Evolutionary conservation across 2,888 invertebrate genomes (phyloP).

Genomic region (Apomyelois bistriatella): DNA sequence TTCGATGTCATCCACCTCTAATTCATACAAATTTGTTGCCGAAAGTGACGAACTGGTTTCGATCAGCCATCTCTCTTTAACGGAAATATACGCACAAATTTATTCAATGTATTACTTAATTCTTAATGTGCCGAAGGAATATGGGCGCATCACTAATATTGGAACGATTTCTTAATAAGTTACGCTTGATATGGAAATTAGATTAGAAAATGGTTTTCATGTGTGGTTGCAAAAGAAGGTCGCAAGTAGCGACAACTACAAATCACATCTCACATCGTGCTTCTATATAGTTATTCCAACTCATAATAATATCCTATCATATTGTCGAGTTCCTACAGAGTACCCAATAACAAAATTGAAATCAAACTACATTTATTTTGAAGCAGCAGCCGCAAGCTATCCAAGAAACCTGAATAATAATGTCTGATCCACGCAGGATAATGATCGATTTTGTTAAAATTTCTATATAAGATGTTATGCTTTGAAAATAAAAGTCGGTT

Average conservation of each 20-base stretch:
- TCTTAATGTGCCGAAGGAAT: slow-evolving; percentile 30
- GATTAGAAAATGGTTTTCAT: slow-evolving; percentile 15
- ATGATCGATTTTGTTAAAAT: too few relatives aligned
- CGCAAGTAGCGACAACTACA: not conserved
- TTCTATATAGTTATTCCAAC: too few relatives aligned
- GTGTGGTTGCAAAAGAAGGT: slow-evolving; percentile 8
- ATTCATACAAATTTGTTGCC: slow-evolving; percentile 46
- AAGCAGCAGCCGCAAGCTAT: too few relatives aligned
- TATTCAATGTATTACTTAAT: slow-evolving; percentile 65
- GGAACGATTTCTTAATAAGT: slow-evolving; percentile 32
- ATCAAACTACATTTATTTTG: too few relatives aligned
- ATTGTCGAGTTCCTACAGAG: too few relatives aligned
- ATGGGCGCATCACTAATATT: slow-evolving; percentile 34
- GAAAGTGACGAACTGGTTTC: slow-evolving; percentile 59
- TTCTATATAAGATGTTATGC: too few relatives aligned
- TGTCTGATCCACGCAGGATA: too few relatives aligned
- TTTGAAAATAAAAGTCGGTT: too few relatives aligned
- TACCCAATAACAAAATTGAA: too few relatives aligned
- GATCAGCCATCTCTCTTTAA: slow-evolving; percentile 50
- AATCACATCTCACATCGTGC: too few relatives aligned
- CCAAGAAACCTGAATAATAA: too few relatives aligned
- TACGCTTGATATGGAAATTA: slow-evolving; percentile 26
- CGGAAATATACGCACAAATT: slow-evolving; percentile 61
- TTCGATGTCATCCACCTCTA: slow-evolving; percentile 44
- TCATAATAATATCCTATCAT: too few relatives aligned